phyloP scores from a whole-genome alignment of 2,113 vertebrate species.

The Erythrocercus mccallii region DNA sequence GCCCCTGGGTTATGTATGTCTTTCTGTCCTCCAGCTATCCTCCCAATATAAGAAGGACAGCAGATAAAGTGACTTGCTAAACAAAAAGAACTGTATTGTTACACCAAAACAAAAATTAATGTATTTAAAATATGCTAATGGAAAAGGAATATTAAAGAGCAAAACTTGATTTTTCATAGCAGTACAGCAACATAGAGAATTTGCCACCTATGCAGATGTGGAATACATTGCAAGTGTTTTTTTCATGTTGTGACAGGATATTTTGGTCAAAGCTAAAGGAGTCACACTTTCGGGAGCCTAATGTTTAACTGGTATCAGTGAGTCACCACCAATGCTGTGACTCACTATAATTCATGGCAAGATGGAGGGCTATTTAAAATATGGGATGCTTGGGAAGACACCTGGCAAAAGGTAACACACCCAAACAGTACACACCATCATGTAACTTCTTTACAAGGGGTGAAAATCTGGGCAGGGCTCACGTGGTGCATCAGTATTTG shows the following conservation, averaged over 20 bases:
- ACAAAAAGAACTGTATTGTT: background rate
- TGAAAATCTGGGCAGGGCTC: background rate
- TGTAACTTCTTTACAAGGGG: background rate
- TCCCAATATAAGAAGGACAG: background rate
- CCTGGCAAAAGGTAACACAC: background rate
- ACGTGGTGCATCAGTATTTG: rapidly evolving
- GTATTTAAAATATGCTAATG: background rate
- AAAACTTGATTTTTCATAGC: background rate
- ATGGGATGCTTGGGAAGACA: background rate
- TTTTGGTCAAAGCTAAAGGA: background rate
- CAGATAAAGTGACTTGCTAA: background rate
- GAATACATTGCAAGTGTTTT: background rate
- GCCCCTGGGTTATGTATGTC: background rate
- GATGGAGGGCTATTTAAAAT: background rate
- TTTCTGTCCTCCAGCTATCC: background rate
- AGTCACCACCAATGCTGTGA: background rate
- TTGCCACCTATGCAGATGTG: background rate
- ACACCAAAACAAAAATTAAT: background rate
- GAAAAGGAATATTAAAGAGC: background rate
- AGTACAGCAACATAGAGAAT: background rate
- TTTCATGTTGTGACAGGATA: background rate
- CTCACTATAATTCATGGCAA: background rate
- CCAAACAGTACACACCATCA: background rate
- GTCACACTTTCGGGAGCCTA: constrained; percentile 10
- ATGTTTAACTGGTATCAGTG: background rate